phyloP scores from a whole-genome alignment of 2,888 invertebrate species.

The Gryllus longicercus region DNA sequence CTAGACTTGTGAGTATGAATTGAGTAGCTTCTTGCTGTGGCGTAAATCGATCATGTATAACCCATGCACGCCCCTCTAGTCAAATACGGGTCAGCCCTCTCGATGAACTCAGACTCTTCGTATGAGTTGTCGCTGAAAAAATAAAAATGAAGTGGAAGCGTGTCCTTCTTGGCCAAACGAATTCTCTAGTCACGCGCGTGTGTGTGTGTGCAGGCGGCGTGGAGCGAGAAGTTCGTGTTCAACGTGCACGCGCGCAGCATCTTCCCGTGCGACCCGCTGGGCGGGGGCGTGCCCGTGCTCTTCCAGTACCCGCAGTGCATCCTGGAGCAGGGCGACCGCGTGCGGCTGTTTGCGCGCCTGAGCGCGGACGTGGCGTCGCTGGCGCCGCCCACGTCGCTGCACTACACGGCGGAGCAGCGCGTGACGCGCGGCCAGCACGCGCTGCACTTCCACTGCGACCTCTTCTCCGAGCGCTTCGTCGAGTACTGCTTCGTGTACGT shows the following conservation, averaged over 20 bases:
- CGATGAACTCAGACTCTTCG: too few species aligned
- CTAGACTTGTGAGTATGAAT: too few species aligned
- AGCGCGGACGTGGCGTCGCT: conserved; percentile 66
- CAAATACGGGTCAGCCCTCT: too few species aligned
- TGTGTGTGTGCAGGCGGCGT: conserved; percentile 43
- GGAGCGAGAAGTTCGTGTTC: conserved; percentile 81
- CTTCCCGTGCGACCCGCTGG: conserved; percentile 73
- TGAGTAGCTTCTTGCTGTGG: too few species aligned
- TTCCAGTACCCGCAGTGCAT: conserved; percentile 84
- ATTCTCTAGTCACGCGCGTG: too few species aligned
- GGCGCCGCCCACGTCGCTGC: conserved; percentile 61
- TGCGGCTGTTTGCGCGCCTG: conserved; percentile 74
- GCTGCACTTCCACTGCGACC: conserved; percentile 72
- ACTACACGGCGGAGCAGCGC: conserved; percentile 64
- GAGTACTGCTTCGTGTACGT: conserved; percentile 88
- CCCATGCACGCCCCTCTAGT: too few species aligned
- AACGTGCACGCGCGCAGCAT: conserved; percentile 81
- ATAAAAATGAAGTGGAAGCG: too few species aligned
- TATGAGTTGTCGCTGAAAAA: too few species aligned
- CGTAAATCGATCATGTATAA: too few species aligned
- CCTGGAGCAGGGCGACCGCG: conserved; percentile 57
- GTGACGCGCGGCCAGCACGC: conserved; percentile 71
- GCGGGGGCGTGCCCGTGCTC: conserved; percentile 68
- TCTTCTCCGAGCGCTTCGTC: conserved; percentile 77
- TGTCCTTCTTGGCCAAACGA: too few species aligned